phyloP scores from a whole-genome alignment of 2,888 invertebrate species.

The Drosophila lutescens region DNA sequence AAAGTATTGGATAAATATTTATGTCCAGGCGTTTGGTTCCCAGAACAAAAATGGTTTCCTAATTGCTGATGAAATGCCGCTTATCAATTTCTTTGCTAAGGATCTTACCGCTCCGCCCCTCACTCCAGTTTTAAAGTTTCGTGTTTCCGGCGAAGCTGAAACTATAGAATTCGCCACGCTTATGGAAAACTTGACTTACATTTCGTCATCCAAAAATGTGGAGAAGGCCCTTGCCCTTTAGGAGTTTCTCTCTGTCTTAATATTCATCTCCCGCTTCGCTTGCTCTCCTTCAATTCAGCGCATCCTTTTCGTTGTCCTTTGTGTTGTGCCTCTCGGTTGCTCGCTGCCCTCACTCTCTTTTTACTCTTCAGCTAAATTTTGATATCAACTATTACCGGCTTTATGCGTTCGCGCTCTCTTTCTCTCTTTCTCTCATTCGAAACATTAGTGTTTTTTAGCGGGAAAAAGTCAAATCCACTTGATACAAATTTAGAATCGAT shows the following conservation, averaged over 20 bases:
- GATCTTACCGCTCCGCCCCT: neutral
- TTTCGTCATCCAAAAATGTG: conserved; percentile 57
- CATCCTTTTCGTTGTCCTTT: conserved; percentile 22
- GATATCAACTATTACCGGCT: conserved; percentile 7
- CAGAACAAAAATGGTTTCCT: conserved; percentile 1
- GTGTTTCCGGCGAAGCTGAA: conserved; percentile 20
- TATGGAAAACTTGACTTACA: conserved; percentile 45
- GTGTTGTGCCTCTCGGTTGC: neutral
- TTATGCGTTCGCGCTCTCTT: neutral
- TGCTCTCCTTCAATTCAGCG: conserved; percentile 17
- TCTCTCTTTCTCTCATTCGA: neutral
- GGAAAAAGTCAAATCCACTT: neutral
- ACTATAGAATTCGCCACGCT: conserved; percentile 22
- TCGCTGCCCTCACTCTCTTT: neutral
- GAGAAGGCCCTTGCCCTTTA: conserved; percentile 36
- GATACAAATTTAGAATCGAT: no score
- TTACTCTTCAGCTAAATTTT: neutral
- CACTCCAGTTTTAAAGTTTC: conserved; percentile 51
- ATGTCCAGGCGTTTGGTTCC: neutral
- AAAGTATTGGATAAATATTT: conserved; percentile 8
- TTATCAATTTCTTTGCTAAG: conserved; percentile 9
- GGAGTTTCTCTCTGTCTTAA: neutral
- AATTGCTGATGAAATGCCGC: conserved; percentile 45
- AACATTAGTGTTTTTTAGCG: neutral
- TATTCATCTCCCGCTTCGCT: neutral